Evolutionary conservation across 2,888 invertebrate genomes (phyloP).

Genomic region (Didymodactylos carnosus): DNA sequence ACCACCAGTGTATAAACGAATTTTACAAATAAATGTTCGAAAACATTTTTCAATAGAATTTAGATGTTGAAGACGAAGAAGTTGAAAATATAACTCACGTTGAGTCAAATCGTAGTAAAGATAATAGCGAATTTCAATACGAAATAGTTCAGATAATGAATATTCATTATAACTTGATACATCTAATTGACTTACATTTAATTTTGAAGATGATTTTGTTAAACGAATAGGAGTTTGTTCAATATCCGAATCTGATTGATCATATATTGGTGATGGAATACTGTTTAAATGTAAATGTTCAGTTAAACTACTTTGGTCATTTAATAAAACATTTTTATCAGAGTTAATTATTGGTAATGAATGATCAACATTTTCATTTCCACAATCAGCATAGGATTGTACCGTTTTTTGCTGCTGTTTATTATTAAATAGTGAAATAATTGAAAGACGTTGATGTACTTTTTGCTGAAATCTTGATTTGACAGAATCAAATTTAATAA

Average conservation of each 20-base stretch:
- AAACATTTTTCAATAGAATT: background rate
- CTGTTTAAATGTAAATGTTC: too few species aligned
- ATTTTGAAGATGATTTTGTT: background rate
- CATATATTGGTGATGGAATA: too few species aligned
- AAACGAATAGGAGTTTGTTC: background rate
- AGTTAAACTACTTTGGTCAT: too few species aligned
- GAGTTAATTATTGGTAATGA: too few species aligned
- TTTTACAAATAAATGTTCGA: background rate
- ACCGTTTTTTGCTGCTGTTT: too few species aligned
- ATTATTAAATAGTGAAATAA: too few species aligned
- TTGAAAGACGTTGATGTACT: too few species aligned
- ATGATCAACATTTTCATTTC: too few species aligned
- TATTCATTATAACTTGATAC: background rate
- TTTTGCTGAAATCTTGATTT: background rate
- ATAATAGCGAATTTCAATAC: background rate
- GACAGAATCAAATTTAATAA: background rate
- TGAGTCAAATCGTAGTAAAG: background rate
- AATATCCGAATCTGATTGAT: too few species aligned
- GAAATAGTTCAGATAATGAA: background rate
- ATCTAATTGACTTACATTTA: background rate
- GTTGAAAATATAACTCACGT: background rate
- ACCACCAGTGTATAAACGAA: background rate
- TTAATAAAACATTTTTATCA: too few species aligned
- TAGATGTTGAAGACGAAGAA: background rate
- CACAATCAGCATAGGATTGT: too few species aligned